Conservation (phyloP, 2,113 vertebrate species). For the Tor tambroides region DNA sequence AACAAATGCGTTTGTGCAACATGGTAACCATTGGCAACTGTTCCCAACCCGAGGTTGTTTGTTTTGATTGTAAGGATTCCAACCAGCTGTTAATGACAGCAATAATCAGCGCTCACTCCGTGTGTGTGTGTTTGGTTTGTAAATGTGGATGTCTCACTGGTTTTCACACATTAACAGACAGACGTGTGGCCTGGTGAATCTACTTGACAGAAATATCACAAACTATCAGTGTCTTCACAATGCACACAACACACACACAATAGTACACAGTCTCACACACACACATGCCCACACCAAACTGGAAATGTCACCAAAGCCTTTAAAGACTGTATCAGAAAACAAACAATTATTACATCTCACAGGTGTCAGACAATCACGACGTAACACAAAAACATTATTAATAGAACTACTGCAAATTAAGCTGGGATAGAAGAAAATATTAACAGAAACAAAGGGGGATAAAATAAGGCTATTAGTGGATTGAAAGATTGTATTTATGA, state of each 20-base stretch:
- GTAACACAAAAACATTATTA: neutral
- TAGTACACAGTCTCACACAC: slow-evolving; percentile 22
- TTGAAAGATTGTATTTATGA: too few species aligned
- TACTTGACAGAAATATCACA: slow-evolving; percentile 50
- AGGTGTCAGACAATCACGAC: neutral
- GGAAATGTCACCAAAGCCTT: slow-evolving; percentile 18
- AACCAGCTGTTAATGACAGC: slow-evolving; percentile 54
- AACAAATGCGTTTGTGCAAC: neutral
- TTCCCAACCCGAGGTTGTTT: slow-evolving; percentile 26
- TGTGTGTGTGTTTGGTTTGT: slow-evolving; percentile 24
- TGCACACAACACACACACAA: slow-evolving; percentile 7
- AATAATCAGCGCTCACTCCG: slow-evolving; percentile 31
- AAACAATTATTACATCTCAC: slow-evolving; percentile 1
- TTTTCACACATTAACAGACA: slow-evolving; percentile 52
- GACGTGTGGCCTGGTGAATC: slow-evolving; percentile 46
- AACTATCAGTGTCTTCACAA: slow-evolving; percentile 38
- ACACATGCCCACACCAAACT: slow-evolving; percentile 20
- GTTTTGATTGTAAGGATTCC: slow-evolving; percentile 26
- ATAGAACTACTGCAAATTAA: neutral
- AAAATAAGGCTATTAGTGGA: neutral
- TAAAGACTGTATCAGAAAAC: neutral
- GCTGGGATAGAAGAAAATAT: neutral
- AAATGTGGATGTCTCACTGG: slow-evolving; percentile 38
- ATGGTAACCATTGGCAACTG: slow-evolving; percentile 27
- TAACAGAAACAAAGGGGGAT: neutral